These are phyloP conservation scores for Brachionus rubens DNA, from an alignment of 1,140 invertebrate genomes.

Conservation along the genomic window DNA sequence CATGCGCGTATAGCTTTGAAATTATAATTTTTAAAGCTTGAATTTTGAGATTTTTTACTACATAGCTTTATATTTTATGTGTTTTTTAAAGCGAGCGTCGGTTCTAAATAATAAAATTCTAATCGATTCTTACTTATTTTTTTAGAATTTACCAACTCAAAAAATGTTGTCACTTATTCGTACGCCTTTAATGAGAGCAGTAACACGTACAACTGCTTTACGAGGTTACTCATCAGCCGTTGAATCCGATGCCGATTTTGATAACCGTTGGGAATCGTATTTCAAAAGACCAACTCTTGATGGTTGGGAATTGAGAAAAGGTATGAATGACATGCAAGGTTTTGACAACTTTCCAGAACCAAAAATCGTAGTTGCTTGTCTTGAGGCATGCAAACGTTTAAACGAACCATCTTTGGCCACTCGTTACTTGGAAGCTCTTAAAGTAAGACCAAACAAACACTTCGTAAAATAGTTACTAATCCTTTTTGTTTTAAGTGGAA, in stretches of 20 bases:
- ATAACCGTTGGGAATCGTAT: conserved; percentile 43
- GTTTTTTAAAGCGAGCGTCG: no score
- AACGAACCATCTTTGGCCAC: conserved; percentile 89
- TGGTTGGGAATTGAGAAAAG: conserved; percentile 87
- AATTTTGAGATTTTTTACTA: no score
- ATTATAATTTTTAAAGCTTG: no score
- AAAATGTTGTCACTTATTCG: conserved; percentile 36
- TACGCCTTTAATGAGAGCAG: neutral
- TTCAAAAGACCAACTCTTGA: conserved; percentile 65
- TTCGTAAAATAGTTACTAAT: neutral
- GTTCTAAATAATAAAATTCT: no score
- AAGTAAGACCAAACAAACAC: conserved; percentile 59
- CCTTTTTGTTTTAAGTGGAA: conserved; percentile 65
- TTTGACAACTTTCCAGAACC: conserved; percentile 94
- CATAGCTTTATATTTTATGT: no score
- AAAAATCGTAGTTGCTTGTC: conserved; percentile 80
- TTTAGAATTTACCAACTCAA: neutral
- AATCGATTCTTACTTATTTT: no score
- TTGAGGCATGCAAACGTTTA: conserved; percentile 83
- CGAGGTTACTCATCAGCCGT: conserved; percentile 24
- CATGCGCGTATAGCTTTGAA: no score
- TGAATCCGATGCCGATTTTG: conserved; percentile 44
- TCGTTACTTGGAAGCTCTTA: conserved; percentile 84
- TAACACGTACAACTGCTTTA: neutral
- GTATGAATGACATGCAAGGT: conserved; percentile 64